Evolutionary conservation across 2,888 invertebrate genomes (phyloP).

Genomic region (Ceraclea dissimilis): DNA sequence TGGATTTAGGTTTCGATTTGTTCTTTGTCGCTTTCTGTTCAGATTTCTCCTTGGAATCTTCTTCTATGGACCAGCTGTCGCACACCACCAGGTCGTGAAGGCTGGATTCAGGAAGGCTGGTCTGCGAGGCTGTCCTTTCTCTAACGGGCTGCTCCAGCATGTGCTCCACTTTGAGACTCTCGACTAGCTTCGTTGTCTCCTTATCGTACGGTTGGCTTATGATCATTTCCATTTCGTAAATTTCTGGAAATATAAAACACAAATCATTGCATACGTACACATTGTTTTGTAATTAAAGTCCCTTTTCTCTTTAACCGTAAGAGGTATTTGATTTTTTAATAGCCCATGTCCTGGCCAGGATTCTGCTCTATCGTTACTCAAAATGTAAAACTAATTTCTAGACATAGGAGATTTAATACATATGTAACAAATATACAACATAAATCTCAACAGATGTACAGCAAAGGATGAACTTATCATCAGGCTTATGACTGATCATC

Average conservation of each 20-base stretch:
- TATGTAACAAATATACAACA: no score
- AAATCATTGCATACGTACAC: no score
- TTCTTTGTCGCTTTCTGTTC: slow-evolving; percentile 8
- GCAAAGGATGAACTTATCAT: no score
- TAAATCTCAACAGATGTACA: no score
- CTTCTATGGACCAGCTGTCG: slow-evolving; percentile 45
- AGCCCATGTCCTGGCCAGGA: no score
- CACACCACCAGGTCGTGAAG: slow-evolving; percentile 42
- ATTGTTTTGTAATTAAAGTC: no score
- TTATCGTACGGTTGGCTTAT: neutral
- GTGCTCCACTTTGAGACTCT: neutral
- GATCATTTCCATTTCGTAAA: neutral
- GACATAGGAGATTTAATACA: no score
- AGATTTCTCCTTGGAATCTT: slow-evolving; percentile 26
- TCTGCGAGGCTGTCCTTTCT: slow-evolving; percentile 20
- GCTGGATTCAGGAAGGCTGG: slow-evolving; percentile 14
- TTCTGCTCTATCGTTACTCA: no score
- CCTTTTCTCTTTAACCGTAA: no score
- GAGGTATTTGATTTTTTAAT: no score
- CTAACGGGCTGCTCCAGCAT: neutral
- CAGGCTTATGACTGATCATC: no score
- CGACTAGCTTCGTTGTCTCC: neutral
- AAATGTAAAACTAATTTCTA: no score
- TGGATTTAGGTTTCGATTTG: neutral
- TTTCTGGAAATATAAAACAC: neutral